A percentile compares a stretch with the other conserved stretches of the same genome.
phyloP scores from a whole-genome alignment of 2,113 vertebrate genomes.

The Puma concolor region DNA sequence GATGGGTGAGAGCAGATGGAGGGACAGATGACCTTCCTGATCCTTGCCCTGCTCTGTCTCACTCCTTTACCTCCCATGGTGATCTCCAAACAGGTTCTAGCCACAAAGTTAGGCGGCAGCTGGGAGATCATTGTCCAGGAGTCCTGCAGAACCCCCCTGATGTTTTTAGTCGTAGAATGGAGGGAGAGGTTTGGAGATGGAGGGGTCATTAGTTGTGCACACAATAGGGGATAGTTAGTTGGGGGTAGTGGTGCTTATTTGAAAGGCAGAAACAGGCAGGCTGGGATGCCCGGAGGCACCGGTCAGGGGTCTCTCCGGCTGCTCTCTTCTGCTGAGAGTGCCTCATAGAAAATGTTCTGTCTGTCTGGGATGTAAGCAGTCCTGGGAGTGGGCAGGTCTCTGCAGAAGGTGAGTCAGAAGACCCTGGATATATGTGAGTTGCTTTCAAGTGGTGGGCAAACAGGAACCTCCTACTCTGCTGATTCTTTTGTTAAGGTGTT shows the following conservation, averaged over 20 bases:
- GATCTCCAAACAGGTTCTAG: neutral
- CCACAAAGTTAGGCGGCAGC: neutral
- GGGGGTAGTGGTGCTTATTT: too few relatives aligned
- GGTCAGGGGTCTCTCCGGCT: neutral
- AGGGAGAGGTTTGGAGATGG: neutral
- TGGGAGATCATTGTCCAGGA: neutral
- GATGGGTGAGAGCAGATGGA: neutral
- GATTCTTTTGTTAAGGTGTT: neutral
- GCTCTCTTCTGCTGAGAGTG: neutral
- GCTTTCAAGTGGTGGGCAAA: neutral
- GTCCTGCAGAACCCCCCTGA: neutral
- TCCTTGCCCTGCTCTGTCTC: accelerated
- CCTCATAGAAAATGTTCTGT: neutral
- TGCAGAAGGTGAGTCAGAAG: neutral
- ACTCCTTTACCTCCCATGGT: neutral
- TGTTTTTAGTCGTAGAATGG: neutral
- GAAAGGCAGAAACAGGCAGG: neutral
- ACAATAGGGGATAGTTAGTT: too few relatives aligned
- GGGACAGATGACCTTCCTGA: neutral
- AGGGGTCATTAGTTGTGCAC: neutral
- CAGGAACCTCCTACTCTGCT: neutral
- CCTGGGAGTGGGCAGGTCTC: neutral
- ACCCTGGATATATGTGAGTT: neutral
- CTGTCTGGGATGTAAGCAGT: neutral
- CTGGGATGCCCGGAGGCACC: accelerated